phyloP scores from a whole-genome alignment of 2,888 invertebrate species.

The Pterostichus madidus region DNA sequence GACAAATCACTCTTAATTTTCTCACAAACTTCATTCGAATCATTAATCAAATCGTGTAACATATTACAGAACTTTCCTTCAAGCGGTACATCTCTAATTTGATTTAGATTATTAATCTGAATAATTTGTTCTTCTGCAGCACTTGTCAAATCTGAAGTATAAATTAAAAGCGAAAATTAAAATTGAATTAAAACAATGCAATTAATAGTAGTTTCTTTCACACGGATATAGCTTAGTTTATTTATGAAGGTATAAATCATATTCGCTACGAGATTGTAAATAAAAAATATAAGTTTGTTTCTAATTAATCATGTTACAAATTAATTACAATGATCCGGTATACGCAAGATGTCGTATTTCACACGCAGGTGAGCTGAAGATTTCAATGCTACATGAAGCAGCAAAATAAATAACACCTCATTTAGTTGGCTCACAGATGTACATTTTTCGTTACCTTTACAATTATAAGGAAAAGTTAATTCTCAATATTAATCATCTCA shows the following conservation, averaged over 20 bases:
- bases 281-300: slow-evolving; percentile 35
- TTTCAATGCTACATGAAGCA: slow-evolving; percentile 45
- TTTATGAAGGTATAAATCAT: slow-evolving; percentile 56
- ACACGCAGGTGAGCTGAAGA: neutral
- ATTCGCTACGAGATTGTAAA: slow-evolving; percentile 54
- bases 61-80: neutral
- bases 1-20: slow-evolving; percentile 65
- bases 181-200: slow-evolving; percentile 43
- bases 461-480: slow-evolving; percentile 53
- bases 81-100: slow-evolving; percentile 37
- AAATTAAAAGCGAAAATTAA: neutral
- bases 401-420: slow-evolving; percentile 48
- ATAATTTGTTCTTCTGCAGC: neutral
- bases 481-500: slow-evolving; percentile 50
- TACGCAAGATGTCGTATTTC: slow-evolving; percentile 39
- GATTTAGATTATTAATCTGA: slow-evolving; percentile 55
- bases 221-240: slow-evolving; percentile 54
- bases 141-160: neutral
- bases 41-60: slow-evolving; percentile 57
- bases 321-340: slow-evolving; percentile 55
- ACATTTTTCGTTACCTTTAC: slow-evolving; percentile 51
- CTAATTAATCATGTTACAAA: slow-evolving; percentile 63
- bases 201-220: slow-evolving; percentile 45
- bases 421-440: slow-evolving; percentile 14
- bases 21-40: slow-evolving; percentile 58